These are phyloP conservation scores for Esox niger DNA, from an alignment of 2,113 vertebrate species.

Conservation along the genomic window DNA sequence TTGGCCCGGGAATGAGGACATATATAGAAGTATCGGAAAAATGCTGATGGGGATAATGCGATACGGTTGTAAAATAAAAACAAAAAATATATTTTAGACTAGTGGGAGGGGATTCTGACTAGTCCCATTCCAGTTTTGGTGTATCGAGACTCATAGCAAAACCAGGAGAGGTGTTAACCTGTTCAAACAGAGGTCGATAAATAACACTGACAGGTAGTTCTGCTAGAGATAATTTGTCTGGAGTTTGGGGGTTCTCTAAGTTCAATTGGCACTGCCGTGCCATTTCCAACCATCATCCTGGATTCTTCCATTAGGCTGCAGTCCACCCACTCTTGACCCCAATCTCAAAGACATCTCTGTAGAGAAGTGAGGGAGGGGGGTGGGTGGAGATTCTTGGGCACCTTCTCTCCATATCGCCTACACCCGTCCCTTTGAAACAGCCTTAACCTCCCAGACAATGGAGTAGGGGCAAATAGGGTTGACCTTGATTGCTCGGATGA, in stretches of 20 bases:
- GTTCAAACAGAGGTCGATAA: not conserved
- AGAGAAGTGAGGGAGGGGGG: not conserved
- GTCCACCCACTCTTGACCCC: constrained; percentile 59
- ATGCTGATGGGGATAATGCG: no score
- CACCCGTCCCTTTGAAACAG: constrained; percentile 28
- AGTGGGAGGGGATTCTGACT: not conserved
- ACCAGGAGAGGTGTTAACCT: not conserved
- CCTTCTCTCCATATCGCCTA: constrained; percentile 17
- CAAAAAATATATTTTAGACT: no score
- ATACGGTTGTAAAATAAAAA: no score
- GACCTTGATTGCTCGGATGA: constrained; percentile 52
- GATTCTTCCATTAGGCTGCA: constrained; percentile 39
- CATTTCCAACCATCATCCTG: constrained; percentile 33
- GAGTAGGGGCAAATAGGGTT: constrained; percentile 31
- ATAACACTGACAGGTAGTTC: constrained; percentile 27
- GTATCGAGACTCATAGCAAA: not conserved
- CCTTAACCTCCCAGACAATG: constrained; percentile 36
- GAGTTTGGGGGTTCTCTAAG: constrained; percentile 44
- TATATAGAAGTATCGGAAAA: no score
- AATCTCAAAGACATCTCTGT: constrained; percentile 51
- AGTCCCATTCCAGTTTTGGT: not conserved
- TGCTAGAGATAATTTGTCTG: constrained; percentile 42
- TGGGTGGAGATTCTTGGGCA: not conserved
- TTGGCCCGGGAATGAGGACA: no score
- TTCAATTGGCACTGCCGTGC: constrained; percentile 38